These are phyloP conservation scores for Siniperca undulata DNA, from an alignment of 2,797 vertebrate species.

Conservation along the genomic window DNA sequence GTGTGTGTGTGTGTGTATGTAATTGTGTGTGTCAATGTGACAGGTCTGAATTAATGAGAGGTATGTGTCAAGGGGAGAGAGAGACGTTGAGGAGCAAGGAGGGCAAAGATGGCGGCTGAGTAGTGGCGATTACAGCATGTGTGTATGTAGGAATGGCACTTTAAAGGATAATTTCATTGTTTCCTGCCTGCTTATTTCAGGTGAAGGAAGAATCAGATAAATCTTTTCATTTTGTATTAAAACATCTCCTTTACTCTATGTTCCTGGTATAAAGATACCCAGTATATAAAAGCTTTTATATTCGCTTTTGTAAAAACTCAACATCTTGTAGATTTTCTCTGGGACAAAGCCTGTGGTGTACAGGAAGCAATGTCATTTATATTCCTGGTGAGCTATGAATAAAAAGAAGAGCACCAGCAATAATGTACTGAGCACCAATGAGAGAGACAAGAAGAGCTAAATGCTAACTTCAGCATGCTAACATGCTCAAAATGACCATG, in stretches of 20 bases:
- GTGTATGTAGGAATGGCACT: slow-evolving; percentile 56
- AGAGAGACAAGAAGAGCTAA: not conserved
- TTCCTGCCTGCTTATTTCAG: slow-evolving; percentile 64
- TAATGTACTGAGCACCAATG: slow-evolving; percentile 16
- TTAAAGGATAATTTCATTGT: slow-evolving; percentile 68
- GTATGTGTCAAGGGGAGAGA: slow-evolving; percentile 71
- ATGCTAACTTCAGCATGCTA: not conserved
- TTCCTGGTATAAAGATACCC: slow-evolving; percentile 11
- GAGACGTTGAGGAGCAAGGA: slow-evolving; percentile 72
- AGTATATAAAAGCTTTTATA: slow-evolving; percentile 27
- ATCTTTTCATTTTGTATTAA: slow-evolving; percentile 52
- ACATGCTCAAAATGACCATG: not conserved
- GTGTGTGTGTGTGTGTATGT: slow-evolving; percentile 48
- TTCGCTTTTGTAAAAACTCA: slow-evolving; percentile 21
- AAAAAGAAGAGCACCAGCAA: slow-evolving; percentile 9
- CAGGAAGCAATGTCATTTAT: slow-evolving; percentile 38
- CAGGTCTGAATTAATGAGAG: slow-evolving; percentile 84
- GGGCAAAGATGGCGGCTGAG: slow-evolving; percentile 74
- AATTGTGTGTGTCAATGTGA: slow-evolving; percentile 71
- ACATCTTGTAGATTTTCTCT: slow-evolving; percentile 16
- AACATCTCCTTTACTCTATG: slow-evolving; percentile 23
- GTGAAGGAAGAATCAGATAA: slow-evolving; percentile 52
- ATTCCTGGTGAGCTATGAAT: slow-evolving; percentile 16
- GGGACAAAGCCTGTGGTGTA: slow-evolving; percentile 8
- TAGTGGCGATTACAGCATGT: slow-evolving; percentile 55